Conservation (phyloP, 2,797 vertebrate genomes). For the Merluccius polli region DNA sequence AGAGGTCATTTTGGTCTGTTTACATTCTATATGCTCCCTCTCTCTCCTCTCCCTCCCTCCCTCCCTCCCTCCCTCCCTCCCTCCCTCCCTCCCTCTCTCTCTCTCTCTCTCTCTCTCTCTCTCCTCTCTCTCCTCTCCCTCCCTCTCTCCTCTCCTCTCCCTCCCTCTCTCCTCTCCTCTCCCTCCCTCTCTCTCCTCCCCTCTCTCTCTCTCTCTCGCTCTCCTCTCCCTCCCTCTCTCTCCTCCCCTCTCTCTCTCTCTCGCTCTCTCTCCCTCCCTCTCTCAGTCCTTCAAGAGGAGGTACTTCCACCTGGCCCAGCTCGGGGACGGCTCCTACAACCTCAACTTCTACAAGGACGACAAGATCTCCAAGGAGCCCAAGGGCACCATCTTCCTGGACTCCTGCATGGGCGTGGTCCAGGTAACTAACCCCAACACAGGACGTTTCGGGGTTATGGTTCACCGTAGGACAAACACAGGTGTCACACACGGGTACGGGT, state of each 20-base stretch:
- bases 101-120: background rate
- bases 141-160: constrained; percentile 4
- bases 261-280: constrained; percentile 12
- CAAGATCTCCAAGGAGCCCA: constrained; percentile 98
- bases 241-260: constrained; percentile 57
- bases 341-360: constrained; percentile 99
- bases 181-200: constrained; percentile 29
- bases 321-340: constrained; percentile 97
- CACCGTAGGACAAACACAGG: too few species aligned
- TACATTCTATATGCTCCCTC: constrained; percentile 13
- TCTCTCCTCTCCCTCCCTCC: background rate
- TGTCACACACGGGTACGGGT: too few species aligned
- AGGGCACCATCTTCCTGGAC: constrained; percentile 98
- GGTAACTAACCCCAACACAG: constrained; percentile 64
- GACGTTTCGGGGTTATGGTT: too few species aligned
- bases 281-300: constrained; percentile 95
- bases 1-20: constrained; percentile 18
- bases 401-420: constrained; percentile 98
- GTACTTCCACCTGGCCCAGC: constrained; percentile 95
- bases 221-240: constrained; percentile 5
- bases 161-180: constrained; percentile 23
- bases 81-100: background rate
- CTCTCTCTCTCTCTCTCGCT: background rate
- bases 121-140: background rate
- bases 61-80: background rate